Evolutionary conservation across 2,888 invertebrate genomes (phyloP), one percentile per base, ranked within the genome.

Genomic region (Hylaea fasciaria): DNA sequence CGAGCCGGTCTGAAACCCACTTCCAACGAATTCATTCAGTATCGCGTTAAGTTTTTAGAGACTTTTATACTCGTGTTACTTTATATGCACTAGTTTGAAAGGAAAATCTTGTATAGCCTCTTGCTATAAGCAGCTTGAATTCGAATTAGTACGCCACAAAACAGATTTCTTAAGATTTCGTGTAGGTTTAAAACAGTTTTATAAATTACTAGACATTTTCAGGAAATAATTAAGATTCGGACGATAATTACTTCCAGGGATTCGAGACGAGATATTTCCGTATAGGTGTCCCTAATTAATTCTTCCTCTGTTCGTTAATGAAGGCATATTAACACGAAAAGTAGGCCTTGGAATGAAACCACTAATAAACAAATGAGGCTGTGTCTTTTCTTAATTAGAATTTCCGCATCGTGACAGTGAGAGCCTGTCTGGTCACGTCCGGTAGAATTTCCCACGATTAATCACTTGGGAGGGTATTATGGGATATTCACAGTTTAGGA

Each of bases 381-480:
- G 66, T 65, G 69, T 72, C 70, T 70, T 68, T 58, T 68, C 68
- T 64, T 70, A 74, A 77, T 76, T 73, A 72, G 79, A 73, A 75
- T 73, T 67, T 72, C 66, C 67, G 66, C 62, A 62, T 50, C 64
- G 66, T 64, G 68, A 64, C 58, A 70, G 73, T 72, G 71, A 67
- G 67, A 22, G 22, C n/a, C n/a, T 73, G 73, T 65, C 66, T 62
- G 65, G 62, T 58, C 66, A 62, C 66, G 63, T 60, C 44, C 65
- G 66, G 59, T 61, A 62, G 74, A 72, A 76, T 73, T 66, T 65
- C 61, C 54, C 54, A 61, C 70, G 47, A 79, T 80, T 74, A 79
- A 80, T 80, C 77, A 80, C 73, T 58, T 53, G 52, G 45, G 41
- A 48, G 51, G 37, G 66, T 73, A 65, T 68, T 41, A 69, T 43